Base-by-base conservation (phyloP, 2,888 invertebrate species). In the Chrysolina haemoptera region DNA sequence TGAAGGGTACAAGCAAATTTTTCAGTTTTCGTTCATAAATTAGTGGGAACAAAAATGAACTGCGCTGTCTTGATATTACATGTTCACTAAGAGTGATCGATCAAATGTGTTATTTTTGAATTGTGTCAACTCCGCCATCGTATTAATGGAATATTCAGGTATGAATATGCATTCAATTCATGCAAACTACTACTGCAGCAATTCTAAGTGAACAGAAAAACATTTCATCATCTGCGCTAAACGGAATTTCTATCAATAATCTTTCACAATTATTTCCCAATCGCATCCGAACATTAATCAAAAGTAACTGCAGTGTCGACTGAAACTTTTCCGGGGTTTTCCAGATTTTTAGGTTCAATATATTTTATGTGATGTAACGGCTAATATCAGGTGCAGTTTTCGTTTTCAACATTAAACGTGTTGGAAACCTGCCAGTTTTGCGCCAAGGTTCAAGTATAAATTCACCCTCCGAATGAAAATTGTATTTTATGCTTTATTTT, bases 301-400 rank as follows among this genome's bases (percentile, higher is more conserved):
- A 50, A 66, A 48, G 50, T 66, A 66, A 50, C 50, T 10, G 50
- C 35, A 2, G n/a, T 40, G 0, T 12, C 40, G 18, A 40, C 67
- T 53, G 41, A 40, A 41, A 48, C 48, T 67, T 62, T 71, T 43
- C 66, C 59, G 66, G 62, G 62, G 71, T 71, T 71, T 66, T 66
- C 35, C 66, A 27, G 48, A 66, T 67, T 67, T 67, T 66, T 27
- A 67, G 48, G 62, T 62, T 46, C 59, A 53, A 70, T 70, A 63
- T 63, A 70, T 70, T 70, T 70, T 18, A 22, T 62, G 43, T 71
- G 71, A 71, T 68, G 67, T 71, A 71, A 67, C 62, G 50, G 50
- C 48, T 22, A 68, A 68, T 67, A 63, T 62, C 71, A 71, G 71
- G 71, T 71, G 62, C 41, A 71, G 68, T 67, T 71, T 71, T 68